These are phyloP conservation scores for Sclerurus mexicanus DNA, from an alignment of 2,113 vertebrate species.

Conservation along the genomic window DNA sequence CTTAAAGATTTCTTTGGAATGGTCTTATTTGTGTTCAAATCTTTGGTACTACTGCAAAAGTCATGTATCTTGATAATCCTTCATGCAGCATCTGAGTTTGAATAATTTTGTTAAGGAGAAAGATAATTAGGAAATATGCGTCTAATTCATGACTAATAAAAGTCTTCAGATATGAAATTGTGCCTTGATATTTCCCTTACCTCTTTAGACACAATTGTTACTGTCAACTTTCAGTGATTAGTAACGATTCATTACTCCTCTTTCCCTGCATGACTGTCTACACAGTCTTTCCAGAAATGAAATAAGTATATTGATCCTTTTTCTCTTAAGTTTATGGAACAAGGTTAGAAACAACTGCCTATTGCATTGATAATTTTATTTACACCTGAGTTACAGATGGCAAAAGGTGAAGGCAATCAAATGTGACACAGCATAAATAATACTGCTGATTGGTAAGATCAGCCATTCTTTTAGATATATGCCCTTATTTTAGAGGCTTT, in stretches of 20 bases:
- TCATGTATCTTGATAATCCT: neutral
- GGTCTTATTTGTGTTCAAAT: neutral
- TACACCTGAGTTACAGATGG: neutral
- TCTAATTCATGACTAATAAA: neutral
- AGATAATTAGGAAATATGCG: neutral
- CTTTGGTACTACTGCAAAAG: neutral
- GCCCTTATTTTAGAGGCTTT: neutral
- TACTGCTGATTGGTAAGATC: neutral
- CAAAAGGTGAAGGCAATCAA: neutral
- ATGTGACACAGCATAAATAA: neutral
- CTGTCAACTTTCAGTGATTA: neutral
- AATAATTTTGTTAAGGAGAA: neutral
- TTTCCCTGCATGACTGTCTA: neutral
- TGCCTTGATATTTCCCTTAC: neutral
- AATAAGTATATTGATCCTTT: neutral
- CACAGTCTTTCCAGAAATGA: conserved; percentile 8
- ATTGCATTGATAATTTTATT: neutral
- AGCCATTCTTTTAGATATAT: neutral
- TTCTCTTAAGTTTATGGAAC: neutral
- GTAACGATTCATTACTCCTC: neutral
- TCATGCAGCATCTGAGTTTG: neutral
- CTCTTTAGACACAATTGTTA: neutral
- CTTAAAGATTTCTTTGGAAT: neutral
- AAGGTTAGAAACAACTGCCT: neutral
- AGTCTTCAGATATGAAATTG: neutral